Base-by-base conservation (phyloP, 64 coral and sea anemone species). In the Catalaphyllia jardinei region DNA sequence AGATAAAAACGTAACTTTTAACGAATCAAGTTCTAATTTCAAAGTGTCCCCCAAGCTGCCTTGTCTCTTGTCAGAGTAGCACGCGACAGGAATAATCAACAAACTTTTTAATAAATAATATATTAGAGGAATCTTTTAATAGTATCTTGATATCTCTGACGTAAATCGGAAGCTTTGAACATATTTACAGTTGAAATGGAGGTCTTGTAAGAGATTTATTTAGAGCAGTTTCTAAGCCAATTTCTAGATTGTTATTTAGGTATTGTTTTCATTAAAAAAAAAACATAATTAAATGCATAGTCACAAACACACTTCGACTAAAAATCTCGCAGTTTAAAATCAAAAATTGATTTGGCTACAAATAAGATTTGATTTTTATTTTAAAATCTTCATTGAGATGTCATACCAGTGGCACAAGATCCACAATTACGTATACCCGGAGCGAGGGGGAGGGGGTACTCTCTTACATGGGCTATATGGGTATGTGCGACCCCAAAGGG, bases 41-140 rank as follows among this genome's bases (percentile, higher is more conserved):
- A 17, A 28, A 85, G 38, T 85, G 35, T 71, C 63, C 39, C 11
- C 35, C 38, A 14, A 85, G n/a, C 35, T 51, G 22, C 1, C 13
- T 51, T 10, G 16, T 38, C 67, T 67, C 55, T 83, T 1, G 11
- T 4, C 19, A 69, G 65, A 57, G 80, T 64, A 60, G n/a, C 30
- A 31, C 39, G 35, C 49, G 39, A 49, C 19, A 77, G 65, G 65
- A 25, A 24, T 77, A 85, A 71, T 46, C 31, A 71, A 71, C 65
- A 51, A 38, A 46, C 62, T 52, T 22, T 42, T 39, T 22, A 85
- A 85, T 85, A 85, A 85, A 85, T 85, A 85, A 85, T 71, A 85
- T 46, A 69, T 50, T 42, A 71, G 49, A 71, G 10, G 38, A 85
- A 69, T 85, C 60, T 85, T 83, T 81, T 19, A 7, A 33, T 81